Evolutionary conservation across 2,888 invertebrate genomes (phyloP), one percentile per base, ranked within the genome.

Genomic region (Leucozona laternaria): DNA sequence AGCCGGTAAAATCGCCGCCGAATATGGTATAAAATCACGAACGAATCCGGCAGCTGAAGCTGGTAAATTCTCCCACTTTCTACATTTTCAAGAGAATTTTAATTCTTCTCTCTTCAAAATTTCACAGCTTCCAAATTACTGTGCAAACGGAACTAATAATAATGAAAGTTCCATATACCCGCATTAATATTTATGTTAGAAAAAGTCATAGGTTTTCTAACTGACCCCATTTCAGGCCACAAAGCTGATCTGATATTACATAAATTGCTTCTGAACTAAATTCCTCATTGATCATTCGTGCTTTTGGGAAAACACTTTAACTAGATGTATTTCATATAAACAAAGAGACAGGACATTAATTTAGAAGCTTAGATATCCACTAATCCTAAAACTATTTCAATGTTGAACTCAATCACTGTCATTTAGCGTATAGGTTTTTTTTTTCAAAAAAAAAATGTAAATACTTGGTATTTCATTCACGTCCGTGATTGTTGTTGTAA

Each of bases 381-480:
- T 50, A 22, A 68, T 22, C 50, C 66, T 37, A 6, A n/a, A 53
- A 68, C 8, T 53, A 68, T 68, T 68, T 68, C 50, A 68, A 50
- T 68, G 8, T 40, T 53, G 53, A 53, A 37, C 53, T 68, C 68
- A 68, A 68, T 68, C 68, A 68, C 53, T 68, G 68, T 68, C 68
- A 68, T 53, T 53, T 22, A 25, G 15, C n/a, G 31, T 53, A n/a
- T n/a, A 50, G 4, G 11, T 37, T 50, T 31, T 11, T 31, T 11
- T 20, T 1, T 15, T 20, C 15, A 43, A 22, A 25, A 37, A 43
- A 10, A 22, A 25, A 50, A 48, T 7, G 8, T 5, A 58, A 37
- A 22, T 22, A 22, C 31, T 66, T 50, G 66, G 48, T 8, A 50
- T 66, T 66, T 50, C n/a, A 66, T 50, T 66, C 64, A 64, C 31